Conservation (phyloP, 2,888 invertebrate species). For the Thecophora atra region DNA sequence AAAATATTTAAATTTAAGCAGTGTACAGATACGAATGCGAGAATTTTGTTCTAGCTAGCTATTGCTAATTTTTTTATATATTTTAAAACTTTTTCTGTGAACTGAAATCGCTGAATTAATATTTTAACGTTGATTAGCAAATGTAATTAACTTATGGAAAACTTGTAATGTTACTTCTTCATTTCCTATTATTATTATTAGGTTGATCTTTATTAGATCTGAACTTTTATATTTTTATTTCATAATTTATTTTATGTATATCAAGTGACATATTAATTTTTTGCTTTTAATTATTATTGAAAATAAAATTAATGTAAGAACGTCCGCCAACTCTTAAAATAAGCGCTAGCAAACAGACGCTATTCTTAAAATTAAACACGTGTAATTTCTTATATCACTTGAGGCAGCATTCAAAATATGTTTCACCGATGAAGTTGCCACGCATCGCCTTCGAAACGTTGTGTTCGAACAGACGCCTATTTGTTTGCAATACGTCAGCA, state of each 20-base stretch:
- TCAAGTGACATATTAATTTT: constrained; percentile 36
- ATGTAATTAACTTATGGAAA: no score
- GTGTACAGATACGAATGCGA: no score
- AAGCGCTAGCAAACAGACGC: constrained; percentile 61
- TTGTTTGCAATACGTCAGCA: constrained; percentile 94
- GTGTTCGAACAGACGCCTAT: constrained; percentile 92
- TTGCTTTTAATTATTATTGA: constrained; percentile 47
- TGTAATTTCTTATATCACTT: constrained; percentile 76
- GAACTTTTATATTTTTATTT: constrained; percentile 41
- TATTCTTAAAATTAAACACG: constrained; percentile 63
- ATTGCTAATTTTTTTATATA: no score
- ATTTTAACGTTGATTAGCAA: no score
- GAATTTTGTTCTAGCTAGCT: no score
- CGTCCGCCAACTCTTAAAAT: constrained; percentile 58
- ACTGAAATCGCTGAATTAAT: no score
- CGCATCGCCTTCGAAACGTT: constrained; percentile 97
- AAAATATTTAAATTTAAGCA: no score
- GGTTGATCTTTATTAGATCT: constrained; percentile 41
- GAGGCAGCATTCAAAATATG: constrained; percentile 95
- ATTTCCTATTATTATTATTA: constrained; percentile 6
- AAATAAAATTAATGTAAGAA: constrained; percentile 64
- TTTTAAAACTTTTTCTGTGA: no score
- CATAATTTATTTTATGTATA: constrained; percentile 45
- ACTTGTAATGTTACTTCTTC: constrained; percentile 3
- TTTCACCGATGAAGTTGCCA: constrained; percentile 93